phyloP scores from a whole-genome alignment of 2,888 invertebrate genomes.

The Xylota sylvarum region DNA sequence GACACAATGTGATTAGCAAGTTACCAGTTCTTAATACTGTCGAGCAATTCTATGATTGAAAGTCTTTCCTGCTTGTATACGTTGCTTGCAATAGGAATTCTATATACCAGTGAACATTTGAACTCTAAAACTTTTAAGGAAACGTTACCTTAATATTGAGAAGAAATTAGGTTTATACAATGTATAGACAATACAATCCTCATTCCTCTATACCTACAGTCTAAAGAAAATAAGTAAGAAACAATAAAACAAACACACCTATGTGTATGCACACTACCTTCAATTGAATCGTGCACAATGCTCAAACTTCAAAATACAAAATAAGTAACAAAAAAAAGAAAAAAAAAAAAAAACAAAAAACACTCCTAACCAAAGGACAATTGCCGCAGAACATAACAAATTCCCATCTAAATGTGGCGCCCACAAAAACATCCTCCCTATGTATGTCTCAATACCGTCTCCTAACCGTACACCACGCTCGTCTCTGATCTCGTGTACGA shows the following conservation, averaged over 20 bases:
- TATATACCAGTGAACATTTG: no score
- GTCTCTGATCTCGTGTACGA: conserved; percentile 71
- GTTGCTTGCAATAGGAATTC: no score
- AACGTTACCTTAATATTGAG: no score
- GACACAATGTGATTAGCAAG: no score
- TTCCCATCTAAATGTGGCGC: conserved; percentile 78
- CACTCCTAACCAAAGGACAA: conserved; percentile 72
- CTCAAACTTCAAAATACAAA: conserved; percentile 48
- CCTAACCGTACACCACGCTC: conserved; percentile 57
- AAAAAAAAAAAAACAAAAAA: conserved; percentile 14
- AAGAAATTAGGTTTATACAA: no score
- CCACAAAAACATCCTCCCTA: conserved; percentile 75
- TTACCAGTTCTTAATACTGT: no score
- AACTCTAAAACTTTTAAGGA: no score
- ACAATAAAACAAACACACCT: conserved; percentile 13
- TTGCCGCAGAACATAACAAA: conserved; percentile 77
- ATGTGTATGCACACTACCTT: conserved; percentile 2
- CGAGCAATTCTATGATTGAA: no score
- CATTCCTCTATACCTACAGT: no score
- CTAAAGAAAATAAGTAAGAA: background rate
- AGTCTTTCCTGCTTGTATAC: no score
- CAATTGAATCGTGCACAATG: conserved; percentile 58
- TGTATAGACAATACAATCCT: no score
- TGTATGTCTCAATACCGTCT: conserved; percentile 75
- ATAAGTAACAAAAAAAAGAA: conserved; percentile 6